Base-by-base conservation (phyloP, 1,140 invertebrate genomes). In the Macrosteles quadrilineatus region DNA sequence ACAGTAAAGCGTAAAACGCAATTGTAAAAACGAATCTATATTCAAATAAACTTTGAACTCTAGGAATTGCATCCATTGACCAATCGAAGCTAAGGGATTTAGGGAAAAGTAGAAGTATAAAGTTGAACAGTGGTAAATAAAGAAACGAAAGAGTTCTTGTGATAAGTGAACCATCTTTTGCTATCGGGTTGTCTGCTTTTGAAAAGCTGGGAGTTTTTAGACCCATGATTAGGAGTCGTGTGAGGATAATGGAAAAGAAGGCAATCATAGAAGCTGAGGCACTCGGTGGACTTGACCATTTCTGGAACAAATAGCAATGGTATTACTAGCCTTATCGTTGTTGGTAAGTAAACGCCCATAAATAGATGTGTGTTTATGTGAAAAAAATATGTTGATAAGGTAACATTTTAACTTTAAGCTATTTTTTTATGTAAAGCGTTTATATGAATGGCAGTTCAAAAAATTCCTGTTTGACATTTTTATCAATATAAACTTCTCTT, bases 41-140 rank as follows among this genome's bases (percentile, higher is more conserved):
- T 80, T 98, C 95, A 68, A 85, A 82, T 2, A 93, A 59, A 2
- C 86, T 85, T 0, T 85, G 88, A 70, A 98, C 86, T 64, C 91
- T 84, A 0, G 94, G 92, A 73, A 98, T 88, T 0, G 95, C 89
- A 73, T 95, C 94, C 95, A 97, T 97, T 1, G 94, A 95, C 95
- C 95, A 98, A 78, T 98, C 95, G 79, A 96, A 97, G 78, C 94
- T 95, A 27, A 98, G 81, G 47, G 87, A 87, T 72, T 86, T 86
- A 9, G 95, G 95, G 75, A 87, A 93, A 1, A 96, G 77, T 31
- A 98, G 80, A 73, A 98, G 86, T 76, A 87, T 85, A 71, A 93
- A 88, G 80, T 96, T 97, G 73, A 95, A 91, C 3, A 90, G 88
- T 1, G 95, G 95, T 53, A 98, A 85, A 78, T 95, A 96, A 68